These are phyloP conservation scores for Apostichopus californicus DNA, from an alignment of 35 echinoderm and acorn worm species.

Conservation along the genomic window DNA sequence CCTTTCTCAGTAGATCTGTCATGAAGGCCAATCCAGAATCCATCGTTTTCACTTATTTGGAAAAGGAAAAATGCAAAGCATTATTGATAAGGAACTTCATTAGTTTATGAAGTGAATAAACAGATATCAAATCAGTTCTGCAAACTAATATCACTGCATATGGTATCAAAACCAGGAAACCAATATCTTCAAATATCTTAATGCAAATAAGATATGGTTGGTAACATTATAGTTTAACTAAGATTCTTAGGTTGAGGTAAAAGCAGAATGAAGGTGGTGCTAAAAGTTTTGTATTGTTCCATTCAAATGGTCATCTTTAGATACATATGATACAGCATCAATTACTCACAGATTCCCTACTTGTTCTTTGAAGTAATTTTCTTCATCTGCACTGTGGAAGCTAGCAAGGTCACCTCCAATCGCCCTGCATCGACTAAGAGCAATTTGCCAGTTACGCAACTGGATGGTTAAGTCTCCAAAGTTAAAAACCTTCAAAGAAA, in stretches of 20 bases:
- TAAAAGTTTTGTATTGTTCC: no score
- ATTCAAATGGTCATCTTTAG: no score
- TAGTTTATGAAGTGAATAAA: no score
- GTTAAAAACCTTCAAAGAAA: conserved; percentile 1
- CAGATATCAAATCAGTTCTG: no score
- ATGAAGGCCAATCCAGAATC: conserved; percentile 85
- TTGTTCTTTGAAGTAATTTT: conserved; percentile 60
- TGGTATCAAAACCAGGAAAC: no score
- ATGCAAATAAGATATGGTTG: no score
- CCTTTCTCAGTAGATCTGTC: conserved; percentile 72
- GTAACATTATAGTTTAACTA: no score
- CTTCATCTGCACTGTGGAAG: conserved; percentile 86
- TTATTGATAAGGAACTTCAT: no score
- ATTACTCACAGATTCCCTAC: conserved; percentile 22
- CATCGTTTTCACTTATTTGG: conserved; percentile 2
- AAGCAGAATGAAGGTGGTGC: no score
- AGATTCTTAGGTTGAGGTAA: no score
- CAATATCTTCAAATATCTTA: no score
- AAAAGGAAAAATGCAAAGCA: not conserved
- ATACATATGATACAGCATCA: not conserved
- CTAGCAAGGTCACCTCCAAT: conserved; percentile 91
- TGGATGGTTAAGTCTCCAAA: not conserved
- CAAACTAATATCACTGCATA: no score
- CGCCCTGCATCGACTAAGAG: conserved; percentile 51
- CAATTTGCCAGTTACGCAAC: conserved; percentile 62